Percentiles rank a stretch among this genome's conserved stretches.
Evolutionary conservation across 2,888 invertebrate genomes (phyloP).

Genomic region (Maniola hyperantus): DNA sequence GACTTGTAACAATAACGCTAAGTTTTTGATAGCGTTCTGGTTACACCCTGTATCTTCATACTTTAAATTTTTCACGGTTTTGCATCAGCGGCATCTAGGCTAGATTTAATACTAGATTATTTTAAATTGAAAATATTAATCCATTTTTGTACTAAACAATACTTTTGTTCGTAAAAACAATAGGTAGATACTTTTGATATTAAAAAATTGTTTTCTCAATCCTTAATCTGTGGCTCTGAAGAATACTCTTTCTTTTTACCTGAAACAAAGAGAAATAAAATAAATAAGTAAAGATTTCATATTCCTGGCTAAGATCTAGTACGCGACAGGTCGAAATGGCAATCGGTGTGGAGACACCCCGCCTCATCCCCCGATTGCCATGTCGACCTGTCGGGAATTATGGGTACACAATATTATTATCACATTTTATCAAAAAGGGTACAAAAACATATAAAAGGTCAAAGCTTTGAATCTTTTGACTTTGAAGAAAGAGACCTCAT

Average conservation of each 20-base stretch:
- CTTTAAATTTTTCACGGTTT: no score
- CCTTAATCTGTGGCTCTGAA: not conserved
- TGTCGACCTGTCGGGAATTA: no score
- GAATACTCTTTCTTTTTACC: not conserved
- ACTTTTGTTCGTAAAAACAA: not conserved
- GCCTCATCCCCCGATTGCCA: no score
- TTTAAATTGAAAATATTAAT: not conserved
- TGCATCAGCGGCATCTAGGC: no score
- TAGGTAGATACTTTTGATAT: not conserved
- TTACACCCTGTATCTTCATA: no score
- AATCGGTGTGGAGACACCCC: no score
- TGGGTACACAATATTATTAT: not conserved
- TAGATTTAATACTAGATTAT: no score
- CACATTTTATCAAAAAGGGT: not conserved
- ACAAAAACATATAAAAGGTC: not conserved
- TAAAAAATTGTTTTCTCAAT: not conserved
- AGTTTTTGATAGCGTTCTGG: no score
- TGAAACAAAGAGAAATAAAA: constrained; percentile 1
- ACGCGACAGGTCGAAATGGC: no score
- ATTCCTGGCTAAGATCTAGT: not conserved
- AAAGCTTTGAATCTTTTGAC: no score
- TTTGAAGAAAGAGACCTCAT: no score
- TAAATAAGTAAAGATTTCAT: not conserved
- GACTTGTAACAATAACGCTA: no score
- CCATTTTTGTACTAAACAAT: not conserved